phyloP scores from a whole-genome alignment of 2,113 vertebrate species.

The Kobus ellipsiprymnus region DNA sequence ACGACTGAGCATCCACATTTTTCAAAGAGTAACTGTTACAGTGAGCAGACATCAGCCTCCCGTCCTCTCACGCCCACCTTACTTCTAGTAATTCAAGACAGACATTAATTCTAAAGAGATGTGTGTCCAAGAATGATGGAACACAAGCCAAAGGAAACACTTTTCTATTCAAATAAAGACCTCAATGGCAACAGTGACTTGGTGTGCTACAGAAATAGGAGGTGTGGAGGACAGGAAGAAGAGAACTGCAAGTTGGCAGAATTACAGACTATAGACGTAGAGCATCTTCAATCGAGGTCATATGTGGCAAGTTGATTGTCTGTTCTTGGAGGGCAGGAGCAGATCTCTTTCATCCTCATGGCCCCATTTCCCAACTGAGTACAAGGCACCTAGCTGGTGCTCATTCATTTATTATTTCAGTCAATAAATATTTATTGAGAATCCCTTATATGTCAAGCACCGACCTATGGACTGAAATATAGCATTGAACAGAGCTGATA shows the following conservation, averaged over 20 bases:
- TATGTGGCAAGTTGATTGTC: neutral
- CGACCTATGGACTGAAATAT: neutral
- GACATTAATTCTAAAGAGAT: neutral
- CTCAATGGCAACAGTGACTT: neutral
- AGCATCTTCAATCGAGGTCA: neutral
- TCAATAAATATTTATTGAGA: neutral
- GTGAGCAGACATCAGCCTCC: neutral
- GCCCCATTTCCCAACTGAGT: neutral
- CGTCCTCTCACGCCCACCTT: rapidly evolving
- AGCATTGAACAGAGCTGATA: neutral
- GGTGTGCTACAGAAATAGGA: neutral
- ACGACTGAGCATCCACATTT: neutral
- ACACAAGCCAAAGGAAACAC: neutral
- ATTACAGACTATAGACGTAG: neutral
- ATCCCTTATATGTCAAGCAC: neutral
- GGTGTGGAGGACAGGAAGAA: neutral
- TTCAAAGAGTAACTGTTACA: neutral
- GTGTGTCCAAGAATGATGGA: neutral
- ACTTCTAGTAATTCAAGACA: neutral
- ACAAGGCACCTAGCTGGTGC: too few species aligned
- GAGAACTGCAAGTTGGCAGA: neutral
- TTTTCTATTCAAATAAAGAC: neutral
- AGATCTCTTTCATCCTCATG: neutral
- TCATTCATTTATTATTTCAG: neutral
- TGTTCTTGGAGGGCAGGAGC: neutral